A percentile compares a stretch with the other conserved stretches of the same genome.
Conservation (phyloP, 2,888 invertebrate genomes). For the Xylophagus ater region DNA sequence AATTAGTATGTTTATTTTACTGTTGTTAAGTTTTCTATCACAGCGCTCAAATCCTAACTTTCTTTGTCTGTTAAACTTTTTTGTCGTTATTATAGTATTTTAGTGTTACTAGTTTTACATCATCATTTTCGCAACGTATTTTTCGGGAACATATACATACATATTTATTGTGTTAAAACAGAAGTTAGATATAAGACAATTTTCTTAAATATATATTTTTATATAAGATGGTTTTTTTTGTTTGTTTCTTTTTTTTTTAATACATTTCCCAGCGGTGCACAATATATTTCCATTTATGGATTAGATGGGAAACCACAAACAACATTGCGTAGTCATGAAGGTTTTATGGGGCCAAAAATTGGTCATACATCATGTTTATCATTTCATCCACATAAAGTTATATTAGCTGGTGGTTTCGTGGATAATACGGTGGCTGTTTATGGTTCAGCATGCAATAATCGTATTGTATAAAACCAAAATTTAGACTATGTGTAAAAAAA, state of each 20-base stretch:
- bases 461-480: slow-evolving; percentile 4
- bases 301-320: slow-evolving; percentile 61
- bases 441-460: slow-evolving; percentile 27
- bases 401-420: slow-evolving; percentile 75
- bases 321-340: slow-evolving; percentile 79
- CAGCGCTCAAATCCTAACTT: too few species aligned
- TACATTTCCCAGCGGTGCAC: slow-evolving; percentile 53
- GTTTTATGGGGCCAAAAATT: slow-evolving; percentile 79
- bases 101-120: too few species aligned
- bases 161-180: too few species aligned
- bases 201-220: slow-evolving; percentile 3
- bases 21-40: too few species aligned
- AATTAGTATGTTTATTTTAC: too few species aligned
- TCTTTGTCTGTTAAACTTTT: too few species aligned
- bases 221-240: slow-evolving; percentile 8
- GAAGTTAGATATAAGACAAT: too few species aligned
- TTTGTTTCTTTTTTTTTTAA: slow-evolving; percentile 7
- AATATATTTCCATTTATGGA: slow-evolving; percentile 67
- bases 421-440: slow-evolving; percentile 81
- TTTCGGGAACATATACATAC: too few species aligned
- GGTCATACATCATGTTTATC: slow-evolving; percentile 79
- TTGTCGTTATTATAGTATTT: too few species aligned
- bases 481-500: too few species aligned
- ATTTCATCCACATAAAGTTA: slow-evolving; percentile 78
- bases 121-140: too few species aligned